These are phyloP conservation scores for Cladorhizidae sp. DNA, from an alignment of 37 sponge, comb jelly and placozoan species.

Conservation along the genomic window DNA sequence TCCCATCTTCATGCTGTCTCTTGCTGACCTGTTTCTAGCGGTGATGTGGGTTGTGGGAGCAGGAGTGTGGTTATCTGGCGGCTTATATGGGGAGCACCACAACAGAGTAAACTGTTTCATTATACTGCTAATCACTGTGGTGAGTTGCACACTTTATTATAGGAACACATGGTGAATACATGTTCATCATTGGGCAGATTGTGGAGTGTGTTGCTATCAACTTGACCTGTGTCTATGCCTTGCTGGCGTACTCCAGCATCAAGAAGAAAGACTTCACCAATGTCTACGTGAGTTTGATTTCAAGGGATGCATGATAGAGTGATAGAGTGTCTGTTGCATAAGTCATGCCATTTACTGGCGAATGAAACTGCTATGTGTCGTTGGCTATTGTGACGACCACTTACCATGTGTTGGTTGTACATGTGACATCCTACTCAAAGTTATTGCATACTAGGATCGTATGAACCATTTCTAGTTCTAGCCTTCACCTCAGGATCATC, in stretches of 20 bases:
- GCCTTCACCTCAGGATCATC: no score
- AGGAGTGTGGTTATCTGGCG: constrained; percentile 29
- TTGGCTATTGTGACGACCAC: no score
- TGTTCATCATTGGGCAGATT: constrained; percentile 11
- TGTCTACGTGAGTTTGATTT: constrained; percentile 15
- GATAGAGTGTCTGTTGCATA: no score
- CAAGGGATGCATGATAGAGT: no score
- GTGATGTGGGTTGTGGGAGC: constrained; percentile 38
- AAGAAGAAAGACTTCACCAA: constrained; percentile 23
- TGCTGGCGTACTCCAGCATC: constrained; percentile 21
- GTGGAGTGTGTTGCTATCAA: constrained; percentile 41
- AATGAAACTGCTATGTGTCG: no score
- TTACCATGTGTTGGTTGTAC: no score
- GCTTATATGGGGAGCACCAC: not conserved
- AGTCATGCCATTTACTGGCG: no score
- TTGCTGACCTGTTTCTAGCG: constrained; percentile 46
- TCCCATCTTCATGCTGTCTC: constrained; percentile 50
- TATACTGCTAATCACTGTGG: not conserved
- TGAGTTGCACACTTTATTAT: not conserved
- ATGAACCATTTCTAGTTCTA: no score
- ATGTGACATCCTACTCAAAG: no score
- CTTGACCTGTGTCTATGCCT: constrained; percentile 32
- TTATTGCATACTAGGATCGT: no score
- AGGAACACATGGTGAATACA: not conserved
- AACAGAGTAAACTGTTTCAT: constrained; percentile 9